Base-by-base conservation (phyloP, 2,797 vertebrate genomes). In the Coracias cyanogaster region DNA sequence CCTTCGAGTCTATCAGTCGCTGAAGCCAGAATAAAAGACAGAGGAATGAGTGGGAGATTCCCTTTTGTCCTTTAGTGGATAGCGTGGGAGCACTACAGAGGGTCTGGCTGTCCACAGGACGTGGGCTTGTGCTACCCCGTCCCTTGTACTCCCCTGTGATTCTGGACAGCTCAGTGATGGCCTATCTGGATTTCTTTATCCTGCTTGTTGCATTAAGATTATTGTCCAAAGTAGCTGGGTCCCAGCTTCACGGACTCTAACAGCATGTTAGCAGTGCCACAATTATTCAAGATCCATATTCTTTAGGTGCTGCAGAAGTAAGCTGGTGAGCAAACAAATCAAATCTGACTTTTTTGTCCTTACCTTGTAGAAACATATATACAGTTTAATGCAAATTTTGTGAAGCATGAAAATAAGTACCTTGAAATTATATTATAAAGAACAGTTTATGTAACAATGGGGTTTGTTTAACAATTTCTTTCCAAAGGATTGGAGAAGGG, bases 101-200 rank as follows among this genome's bases (percentile, higher is more conserved):
- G 31, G 17, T 14, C 16, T 22, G 73, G 7, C 24, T 25, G 10
- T 18, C 13, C 45, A 6, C 66, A 22, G 43, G 33, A 15, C 60
- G 48, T 12, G 21, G 10, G 45, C 61, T 45, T 10, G 16, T 28
- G 48, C 37, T 45, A 0, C 54, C 28, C 54, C 12, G 41, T 1
- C n/a, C 22, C 24, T 9, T 25, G 1, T 3, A 9, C 20, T 10
- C 8, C 6, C 31, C 55, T 10, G 0, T 2, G 35, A 0, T 5
- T 20, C 51, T 12, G 31, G 24, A 9, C 18, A 43, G 54, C 60
- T 51, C 48, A 15, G 18, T 8, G 18, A 4, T 10, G 37, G 1
- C 17, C 39, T 26, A 5, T 43, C 22, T 28, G 55, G 21, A 15
- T 28, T 81, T 62, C 65, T 57, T 55, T 26, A 43, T 35, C 37